Base-by-base conservation (phyloP, 2,797 vertebrate genomes). In the Aotus griseimembra region DNA sequence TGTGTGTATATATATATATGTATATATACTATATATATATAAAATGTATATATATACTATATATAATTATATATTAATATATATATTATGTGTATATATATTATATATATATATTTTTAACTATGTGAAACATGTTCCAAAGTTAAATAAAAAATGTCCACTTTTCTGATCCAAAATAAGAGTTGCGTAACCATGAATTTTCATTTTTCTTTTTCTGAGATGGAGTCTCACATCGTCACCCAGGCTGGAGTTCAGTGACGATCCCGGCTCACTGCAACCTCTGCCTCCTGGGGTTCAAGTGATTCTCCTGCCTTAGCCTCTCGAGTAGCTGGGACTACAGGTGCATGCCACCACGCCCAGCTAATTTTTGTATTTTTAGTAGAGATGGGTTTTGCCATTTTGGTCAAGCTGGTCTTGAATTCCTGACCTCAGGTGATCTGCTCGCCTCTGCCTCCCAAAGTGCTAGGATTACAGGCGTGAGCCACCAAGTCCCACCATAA, bases 161-260 rank as follows among this genome's bases (percentile, higher is more conserved):
- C 20, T 95, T 90, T 96, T 94, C n/a, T 83, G 44, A 97, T 83
- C 9, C 55, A 28, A 92, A 55, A 6, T 77, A 92, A 96, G 9
- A 20, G 73, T 0, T 64, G 36, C 93, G 55, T 61, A 44, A 61
- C 39, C 36, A 58, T 61, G 24, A 83, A 83, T 88, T 93, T 64
- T 80, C 36, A 83, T n/a, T 67, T 67, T n/a, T 67, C 64, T 67
- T 67, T 67, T n/a, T n/a, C 33, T 67, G 33, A n/a, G 64, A n/a
- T n/a, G 33, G 33, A 67, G 64, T 67, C 64, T 67, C 17, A 17
- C 64, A n/a, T 33, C 19, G 15, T 67, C 33, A 8, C 64, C 64
- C 33, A 67, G 64, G 33, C 64, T n/a, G 64, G 61, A 67, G 30
- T 67, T 15, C 33, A 67, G 64, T 17, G 33, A 67, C 7, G 33